A percentile compares a stretch with the other conserved stretches of the same genome.
Conservation (phyloP, 2,888 invertebrate species). For the Alloplasta piceator region DNA sequence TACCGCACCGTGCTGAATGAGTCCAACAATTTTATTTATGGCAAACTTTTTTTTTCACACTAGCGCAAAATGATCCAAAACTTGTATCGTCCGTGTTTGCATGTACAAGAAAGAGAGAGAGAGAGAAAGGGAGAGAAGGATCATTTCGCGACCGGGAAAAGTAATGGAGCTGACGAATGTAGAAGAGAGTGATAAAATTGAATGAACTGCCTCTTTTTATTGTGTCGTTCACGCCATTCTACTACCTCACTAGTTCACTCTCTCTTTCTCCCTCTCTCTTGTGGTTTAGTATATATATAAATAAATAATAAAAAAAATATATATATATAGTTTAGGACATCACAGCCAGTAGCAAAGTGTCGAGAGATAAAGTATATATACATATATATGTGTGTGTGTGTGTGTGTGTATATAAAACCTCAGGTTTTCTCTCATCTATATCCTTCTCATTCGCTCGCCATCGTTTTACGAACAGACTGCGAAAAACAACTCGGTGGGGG, state of each 20-base stretch:
- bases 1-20: slow-evolving; percentile 16
- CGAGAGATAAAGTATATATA: slow-evolving; percentile 60
- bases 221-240: slow-evolving; percentile 63
- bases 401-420: slow-evolving; percentile 33
- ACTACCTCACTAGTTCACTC: slow-evolving; percentile 53
- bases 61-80: slow-evolving; percentile 15
- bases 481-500: slow-evolving; percentile 15
- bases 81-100: background rate
- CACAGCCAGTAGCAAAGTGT: slow-evolving; percentile 55
- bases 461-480: slow-evolving; percentile 61
- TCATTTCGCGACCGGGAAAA: slow-evolving; percentile 43
- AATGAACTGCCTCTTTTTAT: slow-evolving; percentile 65
- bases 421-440: slow-evolving; percentile 39
- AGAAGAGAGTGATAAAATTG: slow-evolving; percentile 63
- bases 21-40: slow-evolving; percentile 36
- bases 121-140: slow-evolving; percentile 21
- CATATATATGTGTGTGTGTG: slow-evolving; percentile 17
- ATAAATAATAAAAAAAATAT: slow-evolving; percentile 3
- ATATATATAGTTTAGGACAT: slow-evolving; percentile 35
- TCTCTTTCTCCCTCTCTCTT: background rate
- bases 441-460: slow-evolving; percentile 58
- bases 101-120: slow-evolving; percentile 12
- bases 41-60: slow-evolving; percentile 24
- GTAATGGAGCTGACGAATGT: slow-evolving; percentile 65
- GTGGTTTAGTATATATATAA: background rate